Base-by-base conservation (phyloP, 2,888 invertebrate species). In the Melitaea athalia region DNA sequence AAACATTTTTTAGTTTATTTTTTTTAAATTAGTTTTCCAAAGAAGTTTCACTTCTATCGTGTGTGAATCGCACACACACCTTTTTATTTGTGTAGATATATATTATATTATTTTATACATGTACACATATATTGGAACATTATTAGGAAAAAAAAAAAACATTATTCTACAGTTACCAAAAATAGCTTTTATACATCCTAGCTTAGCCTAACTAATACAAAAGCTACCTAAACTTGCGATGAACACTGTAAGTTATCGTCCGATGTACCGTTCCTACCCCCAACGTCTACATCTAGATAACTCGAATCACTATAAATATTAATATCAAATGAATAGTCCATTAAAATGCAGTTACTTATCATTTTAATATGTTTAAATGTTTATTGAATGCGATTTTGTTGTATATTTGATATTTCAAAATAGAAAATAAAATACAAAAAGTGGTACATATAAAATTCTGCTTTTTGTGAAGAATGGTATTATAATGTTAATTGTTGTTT, bases 261-360 rank as follows among this genome's bases (percentile, higher is more conserved):
- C 61, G 50, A 66, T 68, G 66, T 75, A 74, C 75, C 71, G 74
- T 72, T 75, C 63, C 63, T 71, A 68, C 60, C 57, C 63, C 53
- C 53, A 33, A 3, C 33, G 11, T 66, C 67, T 67, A 64, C 64
- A 65, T 66, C 64, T 55, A 63, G 67, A 72, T 68, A 67, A 59
- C 57, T 59, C 67, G 59, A 62, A 47, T 64, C 60, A 38, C 55
- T 63, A 59, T 69, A 59, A 55, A 63, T 55, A 63, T 63, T 67
- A 43, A 65, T 62, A 50, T 17, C 42, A 53, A 14, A 42, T 43
- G 43, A 57, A 59, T 24, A 45, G n/a, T 5, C 10, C 15, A 55
- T 55, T 38, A 66, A 45, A 55, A 15, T 57, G 4, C 31, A 53
- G 17, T 15, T 15, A 50, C 31, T 6, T 24, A 10, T 24, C 11